These are phyloP conservation scores for Cynopterus sphinx DNA, from an alignment of 2,797 vertebrate genomes.

Conservation along the genomic window DNA sequence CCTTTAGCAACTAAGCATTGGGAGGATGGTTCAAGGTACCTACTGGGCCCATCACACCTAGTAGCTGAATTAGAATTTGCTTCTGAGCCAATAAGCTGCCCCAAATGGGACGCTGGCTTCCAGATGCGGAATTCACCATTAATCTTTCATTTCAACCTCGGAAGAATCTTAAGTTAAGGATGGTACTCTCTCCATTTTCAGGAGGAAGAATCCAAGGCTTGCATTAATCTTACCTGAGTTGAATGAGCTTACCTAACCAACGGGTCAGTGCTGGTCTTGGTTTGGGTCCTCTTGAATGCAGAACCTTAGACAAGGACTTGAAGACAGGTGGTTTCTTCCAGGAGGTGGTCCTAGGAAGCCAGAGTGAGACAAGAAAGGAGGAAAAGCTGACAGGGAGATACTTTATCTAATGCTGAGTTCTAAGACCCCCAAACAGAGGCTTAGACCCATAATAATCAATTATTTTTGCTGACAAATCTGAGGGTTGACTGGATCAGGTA, in stretches of 20 bases:
- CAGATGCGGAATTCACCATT: not conserved
- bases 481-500: too few species aligned
- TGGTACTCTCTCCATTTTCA: not conserved
- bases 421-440: not conserved
- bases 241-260: not conserved
- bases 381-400: not conserved
- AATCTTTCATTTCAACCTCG: not conserved
- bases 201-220: not conserved
- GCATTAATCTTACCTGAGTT: fast-evolving
- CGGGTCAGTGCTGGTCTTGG: fast-evolving
- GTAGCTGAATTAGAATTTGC: not conserved
- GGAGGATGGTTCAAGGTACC: not conserved
- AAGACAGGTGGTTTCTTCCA: not conserved
- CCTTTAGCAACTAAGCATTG: not conserved
- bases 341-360: not conserved
- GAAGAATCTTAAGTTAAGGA: not conserved
- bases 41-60: not conserved
- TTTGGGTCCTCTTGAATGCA: not conserved
- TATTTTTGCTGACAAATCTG: not conserved
- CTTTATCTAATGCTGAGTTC: not conserved
- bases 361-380: not conserved
- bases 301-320: not conserved
- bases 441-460: not conserved
- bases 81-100: not conserved
- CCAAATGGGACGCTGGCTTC: not conserved